These are phyloP conservation scores for Mnemiopsis leidyi DNA, from an alignment of 37 sponge, comb jelly and placozoan genomes.

Conservation along the genomic window DNA sequence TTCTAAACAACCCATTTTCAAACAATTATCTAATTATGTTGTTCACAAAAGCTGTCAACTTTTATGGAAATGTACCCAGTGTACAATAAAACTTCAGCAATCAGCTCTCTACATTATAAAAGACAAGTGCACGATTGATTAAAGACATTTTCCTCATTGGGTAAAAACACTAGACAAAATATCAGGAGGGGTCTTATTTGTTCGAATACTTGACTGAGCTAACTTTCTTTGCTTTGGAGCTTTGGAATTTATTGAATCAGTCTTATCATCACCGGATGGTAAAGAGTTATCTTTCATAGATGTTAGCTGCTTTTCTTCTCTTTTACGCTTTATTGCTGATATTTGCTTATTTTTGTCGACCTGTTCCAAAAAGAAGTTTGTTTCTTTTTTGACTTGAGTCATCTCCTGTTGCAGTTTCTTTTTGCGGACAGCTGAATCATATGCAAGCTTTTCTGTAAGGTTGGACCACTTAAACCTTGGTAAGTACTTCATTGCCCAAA, in stretches of 20 bases:
- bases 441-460: constrained; percentile 88
- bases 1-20: too few relatives aligned
- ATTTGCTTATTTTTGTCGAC: constrained; percentile 81
- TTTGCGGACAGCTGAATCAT: constrained; percentile 75
- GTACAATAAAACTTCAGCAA: too few relatives aligned
- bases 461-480: constrained; percentile 92
- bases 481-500: constrained; percentile 96
- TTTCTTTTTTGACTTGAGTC: constrained; percentile 86
- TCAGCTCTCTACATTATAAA: neutral
- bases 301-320: constrained; percentile 12
- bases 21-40: too few relatives aligned
- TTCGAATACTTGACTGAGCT: neutral
- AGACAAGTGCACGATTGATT: too few relatives aligned
- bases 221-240: constrained; percentile 22
- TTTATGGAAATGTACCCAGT: too few relatives aligned
- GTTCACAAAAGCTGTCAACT: too few relatives aligned
- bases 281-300: neutral
- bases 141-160: neutral
- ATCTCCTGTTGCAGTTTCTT: constrained; percentile 84
- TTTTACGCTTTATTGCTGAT: constrained; percentile 70
- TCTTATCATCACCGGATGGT: neutral
- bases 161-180: neutral
- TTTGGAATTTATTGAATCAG: neutral
- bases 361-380: constrained; percentile 73
- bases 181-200: neutral